phyloP scores from a whole-genome alignment of 2,113 vertebrate genomes.

The Meriones unguiculatus region DNA sequence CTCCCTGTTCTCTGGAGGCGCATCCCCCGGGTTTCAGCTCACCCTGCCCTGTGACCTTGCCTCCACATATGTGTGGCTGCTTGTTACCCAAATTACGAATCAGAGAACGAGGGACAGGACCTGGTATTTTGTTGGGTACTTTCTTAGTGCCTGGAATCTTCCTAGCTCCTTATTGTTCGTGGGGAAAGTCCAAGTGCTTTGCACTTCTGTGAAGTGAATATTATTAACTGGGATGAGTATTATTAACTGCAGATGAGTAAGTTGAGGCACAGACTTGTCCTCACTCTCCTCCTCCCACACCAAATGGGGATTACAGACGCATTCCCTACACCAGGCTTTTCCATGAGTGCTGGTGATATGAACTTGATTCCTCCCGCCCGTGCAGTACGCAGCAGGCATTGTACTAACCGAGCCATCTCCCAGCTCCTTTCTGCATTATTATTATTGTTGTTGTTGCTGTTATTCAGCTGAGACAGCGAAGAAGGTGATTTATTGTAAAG shows the following conservation, averaged over 20 bases:
- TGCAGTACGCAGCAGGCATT: neutral
- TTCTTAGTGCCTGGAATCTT: neutral
- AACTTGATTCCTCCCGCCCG: neutral
- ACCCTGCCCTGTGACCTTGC: neutral
- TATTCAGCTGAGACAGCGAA: no score
- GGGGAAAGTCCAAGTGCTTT: neutral
- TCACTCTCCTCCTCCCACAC: neutral
- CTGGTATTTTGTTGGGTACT: neutral
- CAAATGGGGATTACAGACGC: neutral
- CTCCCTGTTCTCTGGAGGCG: neutral
- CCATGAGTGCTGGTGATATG: neutral
- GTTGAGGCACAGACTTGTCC: neutral
- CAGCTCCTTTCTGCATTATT: neutral
- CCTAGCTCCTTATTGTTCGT: neutral
- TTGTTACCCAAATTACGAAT: constrained; percentile 5
- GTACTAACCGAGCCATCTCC: neutral
- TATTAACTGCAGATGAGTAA: constrained; percentile 16
- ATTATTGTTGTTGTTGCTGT: no score
- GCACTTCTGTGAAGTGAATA: neutral
- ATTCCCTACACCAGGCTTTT: neutral
- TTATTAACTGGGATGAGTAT: neutral
- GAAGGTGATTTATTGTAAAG: no score
- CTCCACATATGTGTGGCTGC: constrained; percentile 48
- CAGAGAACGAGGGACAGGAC: neutral
- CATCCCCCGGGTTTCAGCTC: no score